Conservation (phyloP, 2,888 invertebrate genomes). For the Drosophila helvetica region DNA sequence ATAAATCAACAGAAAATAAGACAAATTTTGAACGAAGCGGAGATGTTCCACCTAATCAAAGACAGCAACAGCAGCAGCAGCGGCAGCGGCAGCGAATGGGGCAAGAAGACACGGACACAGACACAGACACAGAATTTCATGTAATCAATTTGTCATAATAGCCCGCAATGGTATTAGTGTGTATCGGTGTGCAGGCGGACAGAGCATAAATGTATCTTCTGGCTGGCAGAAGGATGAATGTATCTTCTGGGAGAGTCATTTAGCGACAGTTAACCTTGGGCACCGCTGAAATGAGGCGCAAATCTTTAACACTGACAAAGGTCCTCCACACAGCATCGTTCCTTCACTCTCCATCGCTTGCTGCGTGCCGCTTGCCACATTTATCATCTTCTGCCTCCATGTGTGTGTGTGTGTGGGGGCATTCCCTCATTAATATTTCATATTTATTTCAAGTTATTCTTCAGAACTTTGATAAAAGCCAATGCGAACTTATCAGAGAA, state of each 20-base stretch:
- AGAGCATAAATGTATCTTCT: constrained; percentile 6
- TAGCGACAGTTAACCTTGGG: constrained; percentile 48
- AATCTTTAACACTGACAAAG: constrained; percentile 27
- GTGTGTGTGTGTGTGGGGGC: neutral
- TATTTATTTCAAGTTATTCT: constrained; percentile 49
- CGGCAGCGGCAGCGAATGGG: neutral
- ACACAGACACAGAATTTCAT: constrained; percentile 62
- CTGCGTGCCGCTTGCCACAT: constrained; percentile 21
- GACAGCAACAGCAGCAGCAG: constrained; percentile 1
- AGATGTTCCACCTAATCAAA: constrained; percentile 33
- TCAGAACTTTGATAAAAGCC: constrained; percentile 35
- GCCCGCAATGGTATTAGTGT: constrained; percentile 31
- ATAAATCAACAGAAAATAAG: constrained; percentile 46
- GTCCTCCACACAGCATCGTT: neutral
- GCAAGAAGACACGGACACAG: constrained; percentile 34
- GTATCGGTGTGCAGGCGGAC: neutral
- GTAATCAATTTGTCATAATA: constrained; percentile 78
- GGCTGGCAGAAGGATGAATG: constrained; percentile 4
- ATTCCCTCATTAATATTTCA: constrained; percentile 48
- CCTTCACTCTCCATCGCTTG: no score
- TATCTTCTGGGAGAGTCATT: constrained; percentile 39
- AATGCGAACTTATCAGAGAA: constrained; percentile 23
- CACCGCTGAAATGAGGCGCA: constrained; percentile 43
- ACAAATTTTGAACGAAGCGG: constrained; percentile 36
- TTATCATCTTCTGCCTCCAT: constrained; percentile 37